Evolutionary conservation across 2,888 invertebrate species (phyloP).

Genomic region (Noctua comes): DNA sequence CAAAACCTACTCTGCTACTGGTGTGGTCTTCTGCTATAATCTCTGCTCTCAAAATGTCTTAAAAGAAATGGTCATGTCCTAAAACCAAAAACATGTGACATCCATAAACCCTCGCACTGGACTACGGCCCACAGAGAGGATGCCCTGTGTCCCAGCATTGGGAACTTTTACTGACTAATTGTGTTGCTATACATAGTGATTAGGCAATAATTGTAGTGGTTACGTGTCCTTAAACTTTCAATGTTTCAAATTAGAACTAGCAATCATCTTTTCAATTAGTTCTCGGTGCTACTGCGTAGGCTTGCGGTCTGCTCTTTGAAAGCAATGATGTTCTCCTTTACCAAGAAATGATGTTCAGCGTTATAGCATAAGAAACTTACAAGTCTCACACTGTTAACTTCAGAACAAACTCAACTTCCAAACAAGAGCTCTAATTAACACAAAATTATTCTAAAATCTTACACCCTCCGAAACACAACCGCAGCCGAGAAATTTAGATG

Average conservation of each 20-base stretch:
- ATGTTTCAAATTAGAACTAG: neutral
- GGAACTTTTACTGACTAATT: neutral
- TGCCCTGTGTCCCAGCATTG: neutral
- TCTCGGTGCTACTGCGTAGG: neutral
- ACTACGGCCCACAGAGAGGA: neutral
- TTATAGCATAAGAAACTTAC: neutral
- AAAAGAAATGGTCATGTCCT: neutral
- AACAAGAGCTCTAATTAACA: neutral
- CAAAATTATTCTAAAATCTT: conserved; percentile 49
- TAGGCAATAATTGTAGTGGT: neutral
- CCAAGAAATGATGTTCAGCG: neutral
- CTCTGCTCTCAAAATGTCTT: neutral
- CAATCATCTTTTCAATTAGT: neutral
- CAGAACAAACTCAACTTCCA: neutral
- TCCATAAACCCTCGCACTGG: neutral
- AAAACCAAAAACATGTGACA: neutral
- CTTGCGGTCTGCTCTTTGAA: neutral
- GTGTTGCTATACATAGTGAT: neutral
- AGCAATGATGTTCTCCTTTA: neutral
- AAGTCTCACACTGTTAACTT: neutral
- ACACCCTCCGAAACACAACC: conserved; percentile 73
- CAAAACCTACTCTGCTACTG: neutral
- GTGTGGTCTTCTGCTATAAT: neutral
- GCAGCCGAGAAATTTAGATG: conserved; percentile 78
- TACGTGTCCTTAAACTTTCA: neutral